Percentiles rank a stretch among this genome's conserved stretches.
Evolutionary conservation across 2,888 invertebrate genomes (phyloP).

Genomic region (Drosophila mimetica): DNA sequence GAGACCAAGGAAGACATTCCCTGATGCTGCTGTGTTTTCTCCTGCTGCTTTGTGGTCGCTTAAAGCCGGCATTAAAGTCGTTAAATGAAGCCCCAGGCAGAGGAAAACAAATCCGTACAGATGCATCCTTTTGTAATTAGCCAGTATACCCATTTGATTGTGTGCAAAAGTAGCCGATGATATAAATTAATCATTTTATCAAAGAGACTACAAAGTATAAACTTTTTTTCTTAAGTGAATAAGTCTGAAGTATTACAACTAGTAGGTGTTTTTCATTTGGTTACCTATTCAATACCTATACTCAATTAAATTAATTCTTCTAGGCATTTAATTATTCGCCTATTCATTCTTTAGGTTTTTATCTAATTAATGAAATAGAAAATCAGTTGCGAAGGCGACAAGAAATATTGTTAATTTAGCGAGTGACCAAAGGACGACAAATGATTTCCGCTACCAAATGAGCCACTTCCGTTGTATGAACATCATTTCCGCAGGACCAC

Average conservation of each 20-base stretch:
- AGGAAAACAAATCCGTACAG: not conserved
- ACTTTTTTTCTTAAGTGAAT: no score
- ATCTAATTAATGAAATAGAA: not conserved
- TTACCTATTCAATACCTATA: no score
- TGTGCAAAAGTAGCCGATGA: not conserved
- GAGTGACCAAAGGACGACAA: conserved; percentile 75
- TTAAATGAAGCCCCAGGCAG: conserved; percentile 20
- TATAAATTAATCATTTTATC: no score
- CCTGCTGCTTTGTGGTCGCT: conserved; percentile 20
- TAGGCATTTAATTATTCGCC: no score
- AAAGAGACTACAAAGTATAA: no score
- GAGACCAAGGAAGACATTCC: conserved; percentile 26
- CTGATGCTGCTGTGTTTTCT: conserved; percentile 4
- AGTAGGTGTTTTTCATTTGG: no score
- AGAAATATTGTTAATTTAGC: conserved; percentile 54
- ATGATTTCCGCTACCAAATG: conserved; percentile 73
- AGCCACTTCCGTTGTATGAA: conserved; percentile 73
- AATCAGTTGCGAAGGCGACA: not conserved
- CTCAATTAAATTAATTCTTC: no score
- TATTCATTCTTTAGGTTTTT: not conserved
- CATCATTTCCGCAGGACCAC: conserved; percentile 1
- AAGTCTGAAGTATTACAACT: no score
- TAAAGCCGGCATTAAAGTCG: conserved; percentile 23
- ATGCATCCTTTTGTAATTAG: not conserved
- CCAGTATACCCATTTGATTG: not conserved